Conservation (phyloP, 23 tunicate genomes). For the Styela plicata region DNA sequence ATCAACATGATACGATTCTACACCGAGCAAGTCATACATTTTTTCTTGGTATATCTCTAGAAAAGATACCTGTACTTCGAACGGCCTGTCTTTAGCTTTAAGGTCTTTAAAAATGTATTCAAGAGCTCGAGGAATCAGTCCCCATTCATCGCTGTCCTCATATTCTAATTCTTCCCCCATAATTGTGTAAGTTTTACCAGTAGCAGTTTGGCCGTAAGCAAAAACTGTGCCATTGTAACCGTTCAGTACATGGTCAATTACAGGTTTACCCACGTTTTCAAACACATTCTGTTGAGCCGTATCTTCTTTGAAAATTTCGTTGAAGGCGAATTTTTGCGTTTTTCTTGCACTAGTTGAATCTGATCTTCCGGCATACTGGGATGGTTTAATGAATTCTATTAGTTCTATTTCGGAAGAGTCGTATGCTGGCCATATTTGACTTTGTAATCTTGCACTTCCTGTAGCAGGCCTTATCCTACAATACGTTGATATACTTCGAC, state of each 20-base stretch:
- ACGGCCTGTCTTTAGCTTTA: slow-evolving; percentile 11
- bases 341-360: neutral
- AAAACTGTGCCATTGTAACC: slow-evolving; percentile 97
- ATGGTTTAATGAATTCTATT: slow-evolving; percentile 4
- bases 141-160: slow-evolving; percentile 18
- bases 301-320: slow-evolving; percentile 55
- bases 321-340: slow-evolving; percentile 46
- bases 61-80: slow-evolving; percentile 50
- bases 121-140: slow-evolving; percentile 52
- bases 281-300: slow-evolving; percentile 61
- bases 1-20: neutral
- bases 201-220: slow-evolving; percentile 96
- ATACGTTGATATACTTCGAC: slow-evolving; percentile 1
- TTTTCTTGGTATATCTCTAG: slow-evolving; percentile 80
- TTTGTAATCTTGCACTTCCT: neutral
- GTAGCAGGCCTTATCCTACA: slow-evolving; percentile 1
- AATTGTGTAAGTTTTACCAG: slow-evolving; percentile 90
- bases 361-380: neutral
- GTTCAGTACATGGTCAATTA: slow-evolving; percentile 59
- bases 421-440: neutral
- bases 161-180: slow-evolving; percentile 28
- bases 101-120: slow-evolving; percentile 41
- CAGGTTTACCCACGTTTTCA: slow-evolving; percentile 50
- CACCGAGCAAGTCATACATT: slow-evolving; percentile 64
- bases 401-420: neutral